Conservation (phyloP, 2,113 vertebrate genomes). For the Syngnathus scovelli region DNA sequence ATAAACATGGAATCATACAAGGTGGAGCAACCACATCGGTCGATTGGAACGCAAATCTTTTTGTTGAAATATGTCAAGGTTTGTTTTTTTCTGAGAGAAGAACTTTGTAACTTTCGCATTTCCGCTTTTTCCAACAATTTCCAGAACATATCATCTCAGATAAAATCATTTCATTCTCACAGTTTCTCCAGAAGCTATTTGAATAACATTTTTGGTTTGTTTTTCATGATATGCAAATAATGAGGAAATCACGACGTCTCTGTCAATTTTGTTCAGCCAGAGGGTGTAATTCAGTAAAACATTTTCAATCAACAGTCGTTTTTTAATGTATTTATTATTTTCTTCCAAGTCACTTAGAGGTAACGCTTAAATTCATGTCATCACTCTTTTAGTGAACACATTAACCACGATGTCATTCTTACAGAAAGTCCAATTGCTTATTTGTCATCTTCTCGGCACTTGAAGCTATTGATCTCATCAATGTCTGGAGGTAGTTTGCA, state of each 20-base stretch:
- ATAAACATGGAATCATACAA: neutral
- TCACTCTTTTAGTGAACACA: slow-evolving; percentile 51
- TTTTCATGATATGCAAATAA: slow-evolving; percentile 6
- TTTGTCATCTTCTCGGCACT: neutral
- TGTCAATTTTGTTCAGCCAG: slow-evolving; percentile 13
- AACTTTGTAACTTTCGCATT: slow-evolving; percentile 1
- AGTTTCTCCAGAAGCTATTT: slow-evolving; percentile 6
- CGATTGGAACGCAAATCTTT: neutral
- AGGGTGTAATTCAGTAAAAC: slow-evolving; percentile 28
- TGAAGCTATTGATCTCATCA: slow-evolving; percentile 26
- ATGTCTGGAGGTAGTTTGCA: slow-evolving; percentile 11
- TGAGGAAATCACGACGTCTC: slow-evolving; percentile 2
- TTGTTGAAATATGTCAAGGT: neutral
- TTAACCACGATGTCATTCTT: slow-evolving; percentile 33
- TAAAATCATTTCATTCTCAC: neutral
- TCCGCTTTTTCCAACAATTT: neutral
- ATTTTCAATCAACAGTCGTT: slow-evolving; percentile 40
- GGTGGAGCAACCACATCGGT: neutral
- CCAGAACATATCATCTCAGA: slow-evolving; percentile 2
- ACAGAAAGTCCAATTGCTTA: slow-evolving; percentile 10
- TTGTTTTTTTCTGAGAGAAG: neutral
- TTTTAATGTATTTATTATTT: slow-evolving; percentile 19
- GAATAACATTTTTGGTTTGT: neutral
- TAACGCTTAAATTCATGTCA: slow-evolving; percentile 53
- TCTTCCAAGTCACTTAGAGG: slow-evolving; percentile 47